Evolutionary conservation across 2,888 invertebrate species (phyloP).

Genomic region (Atethmia centrago): DNA sequence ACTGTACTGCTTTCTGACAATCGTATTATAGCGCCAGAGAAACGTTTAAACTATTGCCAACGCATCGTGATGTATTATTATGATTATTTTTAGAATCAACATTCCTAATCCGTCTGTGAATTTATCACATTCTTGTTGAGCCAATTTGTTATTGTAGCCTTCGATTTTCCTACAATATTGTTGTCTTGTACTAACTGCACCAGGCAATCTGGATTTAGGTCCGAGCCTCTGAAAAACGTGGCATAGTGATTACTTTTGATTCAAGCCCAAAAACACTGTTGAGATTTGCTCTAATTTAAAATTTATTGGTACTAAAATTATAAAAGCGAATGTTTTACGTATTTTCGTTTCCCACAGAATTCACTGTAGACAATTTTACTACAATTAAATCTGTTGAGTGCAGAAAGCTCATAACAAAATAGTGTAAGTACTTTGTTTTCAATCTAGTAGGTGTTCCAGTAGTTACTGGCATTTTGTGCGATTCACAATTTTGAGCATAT

Average conservation of each 20-base stretch:
- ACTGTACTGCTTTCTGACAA: constrained; percentile 75
- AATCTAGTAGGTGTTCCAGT: constrained; percentile 24
- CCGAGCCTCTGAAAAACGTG: constrained; percentile 32
- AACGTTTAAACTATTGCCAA: constrained; percentile 71
- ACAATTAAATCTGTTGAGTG: constrained; percentile 14
- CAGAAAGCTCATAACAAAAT: constrained; percentile 8
- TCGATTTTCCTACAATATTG: background rate
- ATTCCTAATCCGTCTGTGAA: constrained; percentile 54
- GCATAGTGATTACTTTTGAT: constrained; percentile 30
- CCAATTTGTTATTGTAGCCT: constrained; percentile 11
- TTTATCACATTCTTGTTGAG: constrained; percentile 25
- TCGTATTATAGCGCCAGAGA: constrained; percentile 75
- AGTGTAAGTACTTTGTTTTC: constrained; percentile 31
- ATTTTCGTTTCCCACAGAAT: constrained; percentile 22
- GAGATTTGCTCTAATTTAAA: constrained; percentile 25
- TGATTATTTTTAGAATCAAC: constrained; percentile 55
- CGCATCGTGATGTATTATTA: constrained; percentile 58
- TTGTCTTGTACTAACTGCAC: background rate
- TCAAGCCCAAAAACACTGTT: constrained; percentile 10
- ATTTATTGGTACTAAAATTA: constrained; percentile 43
- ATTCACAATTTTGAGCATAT: constrained; percentile 58
- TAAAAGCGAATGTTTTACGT: constrained; percentile 21
- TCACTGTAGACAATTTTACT: constrained; percentile 10
- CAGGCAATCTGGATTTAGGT: constrained; percentile 19
- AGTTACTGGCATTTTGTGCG: constrained; percentile 54